phyloP scores from a whole-genome alignment of 2,113 vertebrate genomes.

The Beaufortia kweichowensis region DNA sequence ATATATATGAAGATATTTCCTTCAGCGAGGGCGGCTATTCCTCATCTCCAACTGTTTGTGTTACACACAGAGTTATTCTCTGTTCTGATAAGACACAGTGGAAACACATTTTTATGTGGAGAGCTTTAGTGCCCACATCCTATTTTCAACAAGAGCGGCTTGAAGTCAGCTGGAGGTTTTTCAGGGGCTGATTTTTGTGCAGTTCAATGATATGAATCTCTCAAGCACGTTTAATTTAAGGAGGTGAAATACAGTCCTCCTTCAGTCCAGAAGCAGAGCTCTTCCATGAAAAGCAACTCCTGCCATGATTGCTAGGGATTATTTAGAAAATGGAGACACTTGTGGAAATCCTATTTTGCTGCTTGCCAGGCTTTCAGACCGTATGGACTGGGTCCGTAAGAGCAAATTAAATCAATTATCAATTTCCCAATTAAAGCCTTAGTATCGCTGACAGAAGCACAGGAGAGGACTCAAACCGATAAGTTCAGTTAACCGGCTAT shows the following conservation, averaged over 20 bases:
- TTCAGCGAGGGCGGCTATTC: no score
- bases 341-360: slow-evolving; percentile 49
- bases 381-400: neutral
- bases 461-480: neutral
- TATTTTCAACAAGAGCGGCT: slow-evolving; percentile 28
- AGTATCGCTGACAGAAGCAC: slow-evolving; percentile 6
- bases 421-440: slow-evolving; percentile 49
- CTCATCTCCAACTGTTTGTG: neutral
- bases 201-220: slow-evolving; percentile 39
- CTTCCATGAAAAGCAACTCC: slow-evolving; percentile 22
- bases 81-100: slow-evolving; percentile 39
- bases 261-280: slow-evolving; percentile 32
- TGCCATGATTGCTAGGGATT: slow-evolving; percentile 50
- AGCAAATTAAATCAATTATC: slow-evolving; percentile 57
- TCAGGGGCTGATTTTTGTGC: slow-evolving; percentile 22
- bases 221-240: slow-evolving; percentile 43
- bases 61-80: slow-evolving; percentile 11
- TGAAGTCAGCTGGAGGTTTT: slow-evolving; percentile 23
- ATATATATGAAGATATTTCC: no score
- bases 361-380: slow-evolving; percentile 25
- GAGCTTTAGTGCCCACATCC: slow-evolving; percentile 37
- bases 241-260: slow-evolving; percentile 38
- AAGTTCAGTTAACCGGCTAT: slow-evolving; percentile 13
- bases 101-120: slow-evolving; percentile 46
- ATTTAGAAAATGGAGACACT: slow-evolving; percentile 56